phyloP scores from a whole-genome alignment of 2,113 vertebrate genomes.

The Melozone crissalis region DNA sequence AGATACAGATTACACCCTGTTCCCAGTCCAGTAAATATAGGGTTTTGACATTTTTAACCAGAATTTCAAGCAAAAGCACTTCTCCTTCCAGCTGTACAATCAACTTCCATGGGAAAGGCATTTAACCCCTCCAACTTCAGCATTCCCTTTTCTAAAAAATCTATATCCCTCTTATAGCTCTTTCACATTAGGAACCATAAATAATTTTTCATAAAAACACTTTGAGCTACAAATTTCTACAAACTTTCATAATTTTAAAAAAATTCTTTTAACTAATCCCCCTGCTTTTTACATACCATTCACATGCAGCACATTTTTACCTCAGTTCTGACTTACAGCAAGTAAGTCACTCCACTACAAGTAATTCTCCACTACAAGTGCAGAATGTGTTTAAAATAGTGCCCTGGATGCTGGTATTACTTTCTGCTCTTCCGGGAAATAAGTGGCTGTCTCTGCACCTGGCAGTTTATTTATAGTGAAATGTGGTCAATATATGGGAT shows the following conservation, averaged over 20 bases:
- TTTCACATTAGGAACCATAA: neutral
- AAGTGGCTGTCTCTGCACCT: neutral
- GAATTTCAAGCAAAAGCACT: neutral
- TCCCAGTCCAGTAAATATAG: neutral
- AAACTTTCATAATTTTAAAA: rapidly evolving
- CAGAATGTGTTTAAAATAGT: neutral
- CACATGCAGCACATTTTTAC: neutral
- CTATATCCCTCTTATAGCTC: neutral
- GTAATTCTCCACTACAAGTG: neutral
- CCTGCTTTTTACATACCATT: neutral
- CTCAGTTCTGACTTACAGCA: neutral
- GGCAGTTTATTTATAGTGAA: neutral
- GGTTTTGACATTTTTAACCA: neutral
- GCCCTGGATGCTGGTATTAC: neutral
- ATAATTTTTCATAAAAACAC: neutral
- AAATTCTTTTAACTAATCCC: neutral
- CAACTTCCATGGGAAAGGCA: neutral
- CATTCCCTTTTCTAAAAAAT: neutral
- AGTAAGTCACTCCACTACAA: neutral
- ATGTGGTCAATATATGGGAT: neutral
- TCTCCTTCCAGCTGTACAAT: neutral
- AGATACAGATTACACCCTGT: neutral
- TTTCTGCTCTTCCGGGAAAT: neutral
- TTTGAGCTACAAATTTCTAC: neutral
- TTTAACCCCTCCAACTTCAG: neutral